Conservation (phyloP, 2,888 invertebrate genomes). For the Drosophila gaucha region DNA sequence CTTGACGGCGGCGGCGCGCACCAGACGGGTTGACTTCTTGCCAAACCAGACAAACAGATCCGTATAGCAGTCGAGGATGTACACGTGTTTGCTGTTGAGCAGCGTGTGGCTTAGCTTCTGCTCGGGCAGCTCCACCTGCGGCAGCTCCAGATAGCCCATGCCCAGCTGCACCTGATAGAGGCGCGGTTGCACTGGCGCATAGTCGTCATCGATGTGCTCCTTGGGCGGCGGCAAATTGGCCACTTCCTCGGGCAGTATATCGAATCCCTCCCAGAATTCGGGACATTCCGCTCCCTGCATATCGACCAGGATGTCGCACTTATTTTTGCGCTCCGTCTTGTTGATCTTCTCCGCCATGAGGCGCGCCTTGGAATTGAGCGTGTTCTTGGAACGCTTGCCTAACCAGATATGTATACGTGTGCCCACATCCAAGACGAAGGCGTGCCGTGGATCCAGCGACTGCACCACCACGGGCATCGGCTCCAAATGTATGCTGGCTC, state of each 20-base stretch:
- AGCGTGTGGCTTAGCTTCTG: constrained; percentile 91
- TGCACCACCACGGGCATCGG: constrained; percentile 90
- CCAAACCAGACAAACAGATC: constrained; percentile 99
- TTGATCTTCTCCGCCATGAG: constrained; percentile 99
- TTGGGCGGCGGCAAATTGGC: constrained; percentile 85
- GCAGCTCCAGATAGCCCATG: constrained; percentile 99
- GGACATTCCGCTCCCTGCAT: constrained; percentile 92
- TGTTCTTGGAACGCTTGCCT: constrained; percentile 91
- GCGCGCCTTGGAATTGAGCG: constrained; percentile 90
- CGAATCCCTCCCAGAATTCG: constrained; percentile 93
- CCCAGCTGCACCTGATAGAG: constrained; percentile 98
- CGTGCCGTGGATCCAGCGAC: constrained; percentile 95
- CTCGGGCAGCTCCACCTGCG: constrained; percentile 93
- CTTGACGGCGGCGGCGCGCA: constrained; percentile 97
- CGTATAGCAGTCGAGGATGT: constrained; percentile 96
- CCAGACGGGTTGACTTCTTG: constrained; percentile 97
- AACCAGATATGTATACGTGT: constrained; percentile 95
- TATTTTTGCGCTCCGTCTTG: constrained; percentile 98
- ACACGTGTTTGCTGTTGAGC: constrained; percentile 96
- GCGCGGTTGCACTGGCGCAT: constrained; percentile 86
- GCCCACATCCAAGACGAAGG: constrained; percentile 96
- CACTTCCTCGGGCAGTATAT: constrained; percentile 79
- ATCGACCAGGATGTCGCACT: constrained; percentile 94
- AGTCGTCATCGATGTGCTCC: constrained; percentile 80
- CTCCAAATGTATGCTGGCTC: constrained; percentile 94